Conservation (phyloP, 2,888 invertebrate genomes). For the Dolichomitus sp. region DNA sequence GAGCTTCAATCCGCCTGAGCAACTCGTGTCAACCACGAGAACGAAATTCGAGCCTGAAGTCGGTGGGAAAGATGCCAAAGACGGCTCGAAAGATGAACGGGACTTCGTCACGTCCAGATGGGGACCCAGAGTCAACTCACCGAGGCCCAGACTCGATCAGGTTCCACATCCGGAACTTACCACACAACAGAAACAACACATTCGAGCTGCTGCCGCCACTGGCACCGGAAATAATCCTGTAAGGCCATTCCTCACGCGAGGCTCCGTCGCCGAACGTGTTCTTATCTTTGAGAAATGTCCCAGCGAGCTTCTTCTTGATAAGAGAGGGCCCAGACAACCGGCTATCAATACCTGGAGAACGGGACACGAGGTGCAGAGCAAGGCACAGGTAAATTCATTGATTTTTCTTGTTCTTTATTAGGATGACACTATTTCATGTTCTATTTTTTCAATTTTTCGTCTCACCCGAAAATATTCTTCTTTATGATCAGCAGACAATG, state of each 20-base stretch:
- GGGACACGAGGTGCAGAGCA: constrained; percentile 85
- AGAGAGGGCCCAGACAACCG: constrained; percentile 88
- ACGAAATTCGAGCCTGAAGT: constrained; percentile 78
- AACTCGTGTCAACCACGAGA: constrained; percentile 76
- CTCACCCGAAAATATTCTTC: not conserved
- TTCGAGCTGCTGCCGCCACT: constrained; percentile 83
- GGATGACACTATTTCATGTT: not conserved
- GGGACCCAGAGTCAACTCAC: constrained; percentile 84
- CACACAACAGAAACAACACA: constrained; percentile 88
- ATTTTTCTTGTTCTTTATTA: not conserved
- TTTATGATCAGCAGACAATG: not conserved
- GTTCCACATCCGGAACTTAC: constrained; percentile 91
- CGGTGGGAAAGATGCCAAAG: constrained; percentile 67
- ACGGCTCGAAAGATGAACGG: constrained; percentile 75
- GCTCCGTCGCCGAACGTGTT: constrained; percentile 96
- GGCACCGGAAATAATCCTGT: constrained; percentile 90
- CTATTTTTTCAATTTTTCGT: not conserved
- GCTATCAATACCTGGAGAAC: constrained; percentile 86
- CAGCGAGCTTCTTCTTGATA: constrained; percentile 92
- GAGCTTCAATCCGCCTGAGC: constrained; percentile 51
- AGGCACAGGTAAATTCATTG: constrained; percentile 87
- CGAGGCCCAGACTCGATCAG: constrained; percentile 83
- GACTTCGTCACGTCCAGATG: constrained; percentile 82
- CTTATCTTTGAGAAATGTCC: constrained; percentile 97
- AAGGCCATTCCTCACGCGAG: constrained; percentile 94